phyloP scores from a whole-genome alignment of 30 jellyfish, hydroid and myxozoan species.

The Cassiopea andromeda region DNA sequence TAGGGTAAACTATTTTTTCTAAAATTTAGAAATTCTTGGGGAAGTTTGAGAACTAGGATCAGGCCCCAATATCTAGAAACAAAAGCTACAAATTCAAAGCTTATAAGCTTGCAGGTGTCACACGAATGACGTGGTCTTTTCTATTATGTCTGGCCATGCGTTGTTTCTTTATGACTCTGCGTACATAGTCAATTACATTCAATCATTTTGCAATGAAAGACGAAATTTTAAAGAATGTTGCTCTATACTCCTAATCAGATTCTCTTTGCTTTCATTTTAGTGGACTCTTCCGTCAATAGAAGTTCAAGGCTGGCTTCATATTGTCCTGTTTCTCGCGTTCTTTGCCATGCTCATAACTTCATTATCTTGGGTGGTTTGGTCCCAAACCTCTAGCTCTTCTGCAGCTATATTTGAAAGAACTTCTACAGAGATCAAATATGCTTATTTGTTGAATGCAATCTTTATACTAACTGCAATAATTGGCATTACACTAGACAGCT shows the following conservation, averaged over 20 bases:
- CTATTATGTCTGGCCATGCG: no score
- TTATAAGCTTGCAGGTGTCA: no score
- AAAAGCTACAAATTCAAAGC: no score
- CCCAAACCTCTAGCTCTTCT: conserved; percentile 78
- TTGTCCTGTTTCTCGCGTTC: conserved; percentile 66
- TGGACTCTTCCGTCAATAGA: conserved; percentile 74
- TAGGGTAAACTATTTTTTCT: no score
- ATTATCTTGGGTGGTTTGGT: conserved; percentile 76
- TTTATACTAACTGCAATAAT: conserved; percentile 73
- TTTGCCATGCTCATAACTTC: conserved; percentile 74
- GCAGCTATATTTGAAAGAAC: conserved; percentile 77
- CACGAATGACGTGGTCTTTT: no score
- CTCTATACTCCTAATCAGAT: no score
- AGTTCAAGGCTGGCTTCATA: conserved; percentile 79
- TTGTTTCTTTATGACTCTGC: no score
- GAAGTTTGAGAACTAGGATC: no score
- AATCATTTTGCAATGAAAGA: no score
- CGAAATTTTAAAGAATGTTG: not conserved
- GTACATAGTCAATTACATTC: no score
- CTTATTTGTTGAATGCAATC: conserved; percentile 66
- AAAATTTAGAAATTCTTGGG: no score
- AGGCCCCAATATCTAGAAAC: no score
- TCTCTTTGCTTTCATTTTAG: conserved; percentile 19
- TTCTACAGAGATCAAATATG: conserved; percentile 75
- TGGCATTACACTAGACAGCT: conserved; percentile 67